These are phyloP conservation scores for Limosa lapponica DNA, from an alignment of 2,797 vertebrate genomes.

Conservation along the genomic window DNA sequence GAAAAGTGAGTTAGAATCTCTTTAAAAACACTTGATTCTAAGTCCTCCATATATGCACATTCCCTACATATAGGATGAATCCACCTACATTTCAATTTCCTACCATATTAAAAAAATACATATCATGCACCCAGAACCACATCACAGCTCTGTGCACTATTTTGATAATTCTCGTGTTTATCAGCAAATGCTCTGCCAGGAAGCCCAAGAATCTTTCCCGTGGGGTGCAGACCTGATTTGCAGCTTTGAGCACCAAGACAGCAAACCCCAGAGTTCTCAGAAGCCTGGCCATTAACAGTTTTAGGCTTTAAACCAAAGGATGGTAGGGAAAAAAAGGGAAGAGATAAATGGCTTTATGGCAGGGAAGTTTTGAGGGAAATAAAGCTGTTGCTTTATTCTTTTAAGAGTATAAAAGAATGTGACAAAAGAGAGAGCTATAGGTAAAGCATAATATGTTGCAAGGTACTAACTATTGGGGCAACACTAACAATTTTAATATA, in stretches of 20 bases:
- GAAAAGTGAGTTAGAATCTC: background rate
- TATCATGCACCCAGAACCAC: background rate
- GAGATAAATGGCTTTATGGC: background rate
- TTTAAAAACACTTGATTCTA: background rate
- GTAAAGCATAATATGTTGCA: background rate
- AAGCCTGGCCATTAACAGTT: background rate
- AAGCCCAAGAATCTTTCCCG: background rate
- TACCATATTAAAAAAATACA: background rate
- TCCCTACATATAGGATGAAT: background rate
- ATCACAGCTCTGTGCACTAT: background rate
- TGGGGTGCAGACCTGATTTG: background rate
- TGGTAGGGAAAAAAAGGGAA: accelerated
- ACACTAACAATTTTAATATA: background rate
- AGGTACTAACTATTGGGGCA: background rate
- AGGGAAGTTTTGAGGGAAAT: background rate
- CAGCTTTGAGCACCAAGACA: background rate
- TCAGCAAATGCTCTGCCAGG: background rate
- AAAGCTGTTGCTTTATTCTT: background rate
- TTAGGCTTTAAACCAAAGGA: background rate
- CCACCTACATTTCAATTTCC: background rate
- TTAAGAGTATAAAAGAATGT: background rate
- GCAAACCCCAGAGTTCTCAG: background rate
- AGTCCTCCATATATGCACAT: background rate
- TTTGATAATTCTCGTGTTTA: background rate
- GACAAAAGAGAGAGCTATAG: background rate